Evolutionary conservation across 2,888 invertebrate species (phyloP), one percentile per base, ranked within the genome.

Genomic region (Apodemia mormo): DNA sequence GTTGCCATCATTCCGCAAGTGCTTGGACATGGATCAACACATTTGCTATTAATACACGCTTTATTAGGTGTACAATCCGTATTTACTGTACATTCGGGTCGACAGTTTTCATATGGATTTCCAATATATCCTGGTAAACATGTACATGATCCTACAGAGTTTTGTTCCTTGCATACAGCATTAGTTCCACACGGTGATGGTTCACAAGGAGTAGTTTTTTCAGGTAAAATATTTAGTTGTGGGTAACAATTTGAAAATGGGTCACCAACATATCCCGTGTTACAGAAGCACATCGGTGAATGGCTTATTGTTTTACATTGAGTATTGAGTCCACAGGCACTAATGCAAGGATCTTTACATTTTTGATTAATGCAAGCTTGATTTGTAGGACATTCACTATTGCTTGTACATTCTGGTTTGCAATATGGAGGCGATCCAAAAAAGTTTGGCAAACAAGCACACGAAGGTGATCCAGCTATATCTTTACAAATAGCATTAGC

Each of bases 401-500:
- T 96, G 73, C 95, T 95, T 29, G 95, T 89, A 85, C 96, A 96
- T 86, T 96, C 96, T 4, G 97, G 97, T 79, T 95, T 94, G 80
- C 97, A 97, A 81, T 95, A 95, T 67, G 96, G 96, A 43, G 97
- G 96, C n/a, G 94, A 90, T 70, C 97, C 97, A 72, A 95, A 92
- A 82, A 94, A 96, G 70, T 94, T 94, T 69, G 94, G 90, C 76
- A 95, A 82, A 82, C 96, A 97, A 66, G 95, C 94, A 81, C 96
- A 97, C 0, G 95, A 94, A n/a, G 96, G 95, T 73, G 94, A 88
- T 66, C 92, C 94, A 61, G 89, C 88, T 49, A 94, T 81, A 69
- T 92, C 94, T 80, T 94, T 90, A 78, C 96, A 96, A 78, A 95
- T 89, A 0, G 96, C 94, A 81, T 96, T 89, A 68, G 87, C 81